These are phyloP conservation scores for Rallus limicola DNA, from an alignment of 2,113 vertebrate species.

Conservation along the genomic window DNA sequence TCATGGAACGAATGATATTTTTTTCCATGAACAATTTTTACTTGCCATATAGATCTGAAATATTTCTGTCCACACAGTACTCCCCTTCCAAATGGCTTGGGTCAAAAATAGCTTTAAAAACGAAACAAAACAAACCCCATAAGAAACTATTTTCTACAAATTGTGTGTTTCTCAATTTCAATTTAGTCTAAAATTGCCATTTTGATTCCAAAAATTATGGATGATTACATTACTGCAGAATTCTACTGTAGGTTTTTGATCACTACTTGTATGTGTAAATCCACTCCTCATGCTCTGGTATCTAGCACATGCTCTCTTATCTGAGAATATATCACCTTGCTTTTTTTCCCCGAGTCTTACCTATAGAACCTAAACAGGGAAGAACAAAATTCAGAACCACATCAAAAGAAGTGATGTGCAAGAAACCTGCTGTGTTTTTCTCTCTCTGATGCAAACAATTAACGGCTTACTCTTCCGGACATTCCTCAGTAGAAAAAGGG, in stretches of 20 bases:
- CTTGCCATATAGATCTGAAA: background rate
- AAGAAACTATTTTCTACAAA: background rate
- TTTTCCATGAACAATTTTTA: background rate
- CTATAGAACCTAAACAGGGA: accelerated
- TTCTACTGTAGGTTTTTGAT: background rate
- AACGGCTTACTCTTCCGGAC: background rate
- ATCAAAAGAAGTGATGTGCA: background rate
- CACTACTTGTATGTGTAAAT: background rate
- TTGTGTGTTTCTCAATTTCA: background rate
- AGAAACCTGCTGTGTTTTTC: background rate
- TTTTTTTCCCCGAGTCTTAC: background rate
- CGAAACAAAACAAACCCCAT: background rate
- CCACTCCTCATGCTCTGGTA: background rate
- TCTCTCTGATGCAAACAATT: background rate
- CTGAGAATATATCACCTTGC: background rate
- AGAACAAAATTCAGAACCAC: background rate
- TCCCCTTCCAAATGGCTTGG: background rate
- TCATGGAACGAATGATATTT: background rate
- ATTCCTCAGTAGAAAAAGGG: background rate
- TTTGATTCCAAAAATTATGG: background rate
- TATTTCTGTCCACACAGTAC: background rate
- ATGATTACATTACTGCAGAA: background rate
- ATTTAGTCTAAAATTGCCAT: background rate
- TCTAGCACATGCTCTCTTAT: background rate
- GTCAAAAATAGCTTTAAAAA: background rate